Conservation (phyloP, 2,797 vertebrate species). For the Scyliorhinus canicula region DNA sequence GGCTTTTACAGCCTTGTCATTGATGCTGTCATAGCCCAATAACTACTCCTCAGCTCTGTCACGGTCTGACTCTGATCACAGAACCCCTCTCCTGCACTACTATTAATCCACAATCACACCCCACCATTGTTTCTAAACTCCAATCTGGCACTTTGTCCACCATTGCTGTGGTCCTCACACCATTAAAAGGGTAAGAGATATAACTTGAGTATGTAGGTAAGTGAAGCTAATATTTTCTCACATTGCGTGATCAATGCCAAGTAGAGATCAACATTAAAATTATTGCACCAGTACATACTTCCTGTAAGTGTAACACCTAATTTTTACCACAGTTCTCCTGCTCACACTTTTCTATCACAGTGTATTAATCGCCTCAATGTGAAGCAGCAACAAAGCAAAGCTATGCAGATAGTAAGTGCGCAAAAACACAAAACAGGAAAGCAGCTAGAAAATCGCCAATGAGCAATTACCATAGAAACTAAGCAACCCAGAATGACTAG, state of each 20-base stretch:
- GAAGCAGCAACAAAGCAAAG: not conserved
- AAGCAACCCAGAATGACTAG: not conserved
- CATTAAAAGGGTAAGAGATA: not conserved
- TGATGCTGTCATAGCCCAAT: not conserved
- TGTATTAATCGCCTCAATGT: not conserved
- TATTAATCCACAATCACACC: too few species aligned
- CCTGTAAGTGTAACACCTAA: not conserved
- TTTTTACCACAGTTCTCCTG: not conserved
- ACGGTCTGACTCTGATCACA: not conserved
- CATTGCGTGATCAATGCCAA: too few species aligned
- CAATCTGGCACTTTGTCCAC: not conserved
- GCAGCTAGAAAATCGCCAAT: not conserved
- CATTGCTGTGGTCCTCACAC: not conserved
- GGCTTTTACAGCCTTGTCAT: not conserved
- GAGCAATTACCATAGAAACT: not conserved
- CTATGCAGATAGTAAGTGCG: not conserved
- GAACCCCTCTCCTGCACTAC: not conserved
- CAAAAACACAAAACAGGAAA: not conserved
- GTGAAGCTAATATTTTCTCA: not conserved
- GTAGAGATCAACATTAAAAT: not conserved
- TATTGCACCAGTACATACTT: not conserved
- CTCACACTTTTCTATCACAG: constrained; percentile 17
- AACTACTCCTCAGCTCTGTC: not conserved
- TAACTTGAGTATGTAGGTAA: not conserved
- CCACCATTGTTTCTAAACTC: not conserved